phyloP scores from a whole-genome alignment of 2,113 vertebrate species.

The Stigmatopora nigra region DNA sequence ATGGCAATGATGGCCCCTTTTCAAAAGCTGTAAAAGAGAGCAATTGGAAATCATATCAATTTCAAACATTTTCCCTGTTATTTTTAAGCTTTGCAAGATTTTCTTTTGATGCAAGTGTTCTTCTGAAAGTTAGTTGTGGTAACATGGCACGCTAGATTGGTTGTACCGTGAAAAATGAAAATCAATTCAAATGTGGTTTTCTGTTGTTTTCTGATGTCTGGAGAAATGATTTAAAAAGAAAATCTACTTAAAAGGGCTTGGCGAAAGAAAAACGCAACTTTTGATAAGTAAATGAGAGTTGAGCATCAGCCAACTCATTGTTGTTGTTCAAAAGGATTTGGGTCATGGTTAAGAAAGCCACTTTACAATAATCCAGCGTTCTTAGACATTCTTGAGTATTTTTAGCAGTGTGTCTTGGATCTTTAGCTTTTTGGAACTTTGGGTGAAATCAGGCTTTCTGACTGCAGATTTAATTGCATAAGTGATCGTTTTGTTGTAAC shows the following conservation, averaged over 20 bases:
- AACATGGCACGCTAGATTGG: too few species aligned
- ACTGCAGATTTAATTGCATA: not conserved
- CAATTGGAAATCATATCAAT: not conserved
- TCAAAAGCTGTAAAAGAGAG: constrained; percentile 75
- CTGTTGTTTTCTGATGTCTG: not conserved
- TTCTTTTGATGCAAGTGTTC: not conserved
- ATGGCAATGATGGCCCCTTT: constrained; percentile 66
- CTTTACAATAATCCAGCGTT: not conserved
- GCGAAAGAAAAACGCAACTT: not conserved
- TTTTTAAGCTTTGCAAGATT: not conserved
- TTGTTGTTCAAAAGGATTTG: not conserved
- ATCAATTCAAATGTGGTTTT: not conserved
- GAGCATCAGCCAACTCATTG: not conserved
- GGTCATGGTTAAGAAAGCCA: not conserved
- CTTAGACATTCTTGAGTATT: not conserved
- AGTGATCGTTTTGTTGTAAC: not conserved
- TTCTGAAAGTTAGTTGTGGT: not conserved
- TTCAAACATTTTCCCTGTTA: not conserved
- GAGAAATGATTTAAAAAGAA: not conserved
- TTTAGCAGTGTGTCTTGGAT: not conserved
- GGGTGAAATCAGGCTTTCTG: not conserved
- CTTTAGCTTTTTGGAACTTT: not conserved
- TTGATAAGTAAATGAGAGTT: not conserved
- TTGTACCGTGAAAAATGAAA: not conserved
- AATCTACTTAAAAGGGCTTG: not conserved